phyloP scores from a whole-genome alignment of 2,797 vertebrate species.

The Scomberomorus guttatus region DNA sequence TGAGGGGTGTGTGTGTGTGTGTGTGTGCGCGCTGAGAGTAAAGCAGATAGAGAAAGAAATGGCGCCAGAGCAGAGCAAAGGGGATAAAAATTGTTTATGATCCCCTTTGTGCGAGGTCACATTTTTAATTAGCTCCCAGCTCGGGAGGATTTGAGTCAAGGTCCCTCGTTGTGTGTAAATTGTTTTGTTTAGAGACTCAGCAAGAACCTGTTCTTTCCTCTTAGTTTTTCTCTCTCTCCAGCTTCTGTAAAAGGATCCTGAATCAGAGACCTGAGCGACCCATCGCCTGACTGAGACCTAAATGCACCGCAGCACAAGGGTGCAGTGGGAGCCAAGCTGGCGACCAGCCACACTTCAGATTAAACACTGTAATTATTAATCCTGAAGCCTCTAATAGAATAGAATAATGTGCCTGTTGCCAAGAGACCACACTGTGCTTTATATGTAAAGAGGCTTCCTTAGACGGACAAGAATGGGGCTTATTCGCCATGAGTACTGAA shows the following conservation, averaged over 20 bases:
- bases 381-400: slow-evolving; percentile 67
- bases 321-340: slow-evolving; percentile 48
- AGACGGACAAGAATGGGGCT: slow-evolving; percentile 53
- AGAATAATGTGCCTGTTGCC: slow-evolving; percentile 69
- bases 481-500: slow-evolving; percentile 24
- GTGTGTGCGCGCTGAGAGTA: neutral
- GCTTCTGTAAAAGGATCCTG: slow-evolving; percentile 38
- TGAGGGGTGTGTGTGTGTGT: slow-evolving; percentile 8
- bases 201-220: slow-evolving; percentile 43
- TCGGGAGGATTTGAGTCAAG: slow-evolving; percentile 62
- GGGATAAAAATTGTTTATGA: slow-evolving; percentile 63
- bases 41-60: slow-evolving; percentile 20
- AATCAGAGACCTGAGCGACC: slow-evolving; percentile 13
- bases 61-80: slow-evolving; percentile 39
- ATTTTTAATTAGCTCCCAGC: slow-evolving; percentile 76
- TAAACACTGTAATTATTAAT: slow-evolving; percentile 76
- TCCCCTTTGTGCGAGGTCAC: slow-evolving; percentile 70
- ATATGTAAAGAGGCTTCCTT: slow-evolving; percentile 39
- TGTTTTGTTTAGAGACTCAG: slow-evolving; percentile 72
- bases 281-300: slow-evolving; percentile 3
- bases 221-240: slow-evolving; percentile 3
- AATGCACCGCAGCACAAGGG: slow-evolving; percentile 21
- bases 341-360: slow-evolving; percentile 62
- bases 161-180: slow-evolving; percentile 69
- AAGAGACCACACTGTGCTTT: slow-evolving; percentile 56